Base-by-base conservation (phyloP, 2,797 vertebrate genomes). In the Gallinago nigripennis region DNA sequence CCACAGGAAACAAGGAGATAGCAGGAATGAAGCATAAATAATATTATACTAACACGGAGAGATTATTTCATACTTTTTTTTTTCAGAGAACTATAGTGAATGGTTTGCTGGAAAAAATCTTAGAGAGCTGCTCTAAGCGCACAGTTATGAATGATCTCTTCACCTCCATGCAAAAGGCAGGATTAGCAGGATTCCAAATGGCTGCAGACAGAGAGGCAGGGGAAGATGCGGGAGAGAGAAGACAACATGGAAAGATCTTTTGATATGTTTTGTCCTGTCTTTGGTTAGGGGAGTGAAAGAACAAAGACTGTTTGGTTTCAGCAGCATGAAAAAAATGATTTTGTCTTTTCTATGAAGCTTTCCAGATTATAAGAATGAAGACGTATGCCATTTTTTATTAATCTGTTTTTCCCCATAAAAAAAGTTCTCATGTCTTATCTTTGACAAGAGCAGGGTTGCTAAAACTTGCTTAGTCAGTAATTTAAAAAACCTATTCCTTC, bases 1-100 rank as follows among this genome's bases (percentile, higher is more conserved):
- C 86, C 81, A 75, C 91, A 95, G 96, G 96, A 96, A 97, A 81
- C 84, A 89, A 89, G 82, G n/a, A 94, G 90, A 88, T 92, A 92
- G 72, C 48, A 77, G 82, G 88, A 95, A 91, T 73, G 87, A 94
- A 92, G 82, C 65, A 86, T 73, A 96, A 96, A 92, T 92, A 91
- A 85, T 89, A 70, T 89, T 91, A 86, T 54, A 31, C 79, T 80
- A 84, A 91, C 82, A 94, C 30, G 69, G 35, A 65, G 57, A 89
- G 81, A 91, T 94, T 89, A 88, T 93, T 84, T 86, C 19, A 35
- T 89, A 54, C 48, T 93, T 90, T 88, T 76, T 76, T 84, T 77
- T 86, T 94, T 77, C 51, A n/a, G 66, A 90, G 39, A 33, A 48
- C 46, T 81, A 4, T 30, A 61, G 57, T 90, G 68, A 68, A 71